Percentiles rank a stretch among this genome's conserved stretches.
These are phyloP conservation scores for Apodemia mormo DNA, from an alignment of 2,888 invertebrate species.

Conservation along the genomic window DNA sequence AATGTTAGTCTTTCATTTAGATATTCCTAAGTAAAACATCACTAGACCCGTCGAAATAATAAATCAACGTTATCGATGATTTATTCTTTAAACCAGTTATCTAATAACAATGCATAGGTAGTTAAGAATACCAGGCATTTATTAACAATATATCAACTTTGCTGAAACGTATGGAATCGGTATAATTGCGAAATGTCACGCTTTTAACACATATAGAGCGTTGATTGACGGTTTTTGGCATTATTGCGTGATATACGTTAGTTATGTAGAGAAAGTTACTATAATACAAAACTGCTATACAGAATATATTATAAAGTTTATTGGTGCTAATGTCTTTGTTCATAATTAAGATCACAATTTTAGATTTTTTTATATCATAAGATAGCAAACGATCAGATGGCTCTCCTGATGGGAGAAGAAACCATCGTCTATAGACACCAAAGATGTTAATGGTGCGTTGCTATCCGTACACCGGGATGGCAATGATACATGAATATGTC, in stretches of 20 bases:
- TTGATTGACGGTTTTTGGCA: conserved; percentile 14
- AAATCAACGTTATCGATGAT: too few relatives aligned
- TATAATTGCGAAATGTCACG: conserved; percentile 9
- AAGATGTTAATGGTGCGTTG: too few relatives aligned
- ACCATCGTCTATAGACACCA: too few relatives aligned
- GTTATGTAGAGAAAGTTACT: conserved; percentile 11
- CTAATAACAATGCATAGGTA: background rate
- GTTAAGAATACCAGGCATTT: conserved; percentile 1
- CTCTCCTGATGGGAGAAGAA: too few relatives aligned
- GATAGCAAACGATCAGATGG: too few relatives aligned
- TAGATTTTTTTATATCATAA: too few relatives aligned
- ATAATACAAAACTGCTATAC: background rate
- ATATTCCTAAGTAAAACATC: too few relatives aligned
- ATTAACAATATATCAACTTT: conserved; percentile 2
- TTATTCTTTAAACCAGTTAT: background rate
- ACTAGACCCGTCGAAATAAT: too few relatives aligned
- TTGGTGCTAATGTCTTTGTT: background rate
- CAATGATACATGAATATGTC: too few relatives aligned
- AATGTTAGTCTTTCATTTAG: too few relatives aligned
- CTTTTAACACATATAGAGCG: conserved; percentile 15
- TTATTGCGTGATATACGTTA: conserved; percentile 10
- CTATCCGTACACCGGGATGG: too few relatives aligned
- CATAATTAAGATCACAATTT: too few relatives aligned
- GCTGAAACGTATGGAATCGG: conserved; percentile 6
- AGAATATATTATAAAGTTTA: conserved; percentile 1